phyloP scores from a whole-genome alignment of 2,888 invertebrate genomes.

The Rhagium mordax region DNA sequence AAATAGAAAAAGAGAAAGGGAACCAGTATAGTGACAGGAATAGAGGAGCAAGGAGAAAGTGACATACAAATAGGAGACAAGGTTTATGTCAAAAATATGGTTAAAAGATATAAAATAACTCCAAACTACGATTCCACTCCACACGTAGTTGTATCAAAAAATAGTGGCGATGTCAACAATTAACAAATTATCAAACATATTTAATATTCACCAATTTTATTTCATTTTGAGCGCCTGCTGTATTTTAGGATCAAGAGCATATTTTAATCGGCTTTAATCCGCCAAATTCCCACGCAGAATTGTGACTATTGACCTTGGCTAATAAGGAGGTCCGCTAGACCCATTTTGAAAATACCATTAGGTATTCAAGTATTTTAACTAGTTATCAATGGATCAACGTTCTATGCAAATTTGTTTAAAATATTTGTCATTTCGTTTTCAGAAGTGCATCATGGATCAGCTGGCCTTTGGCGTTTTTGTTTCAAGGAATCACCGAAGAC shows the following conservation, averaged over 20 bases:
- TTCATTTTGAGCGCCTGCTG: not conserved
- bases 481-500: slow-evolving; percentile 83
- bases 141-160: too few relatives aligned
- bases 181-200: too few relatives aligned
- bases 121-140: too few relatives aligned
- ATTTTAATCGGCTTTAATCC: not conserved
- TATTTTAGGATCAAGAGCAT: not conserved
- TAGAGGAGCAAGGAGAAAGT: too few relatives aligned
- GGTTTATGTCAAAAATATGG: too few relatives aligned
- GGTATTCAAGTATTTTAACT: not conserved
- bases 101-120: too few relatives aligned
- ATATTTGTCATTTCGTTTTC: slow-evolving; percentile 32
- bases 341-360: not conserved
- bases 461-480: slow-evolving; percentile 92
- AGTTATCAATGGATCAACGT: not conserved
- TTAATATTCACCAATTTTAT: not conserved
- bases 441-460: slow-evolving; percentile 92
- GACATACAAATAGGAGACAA: too few relatives aligned
- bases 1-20: too few relatives aligned
- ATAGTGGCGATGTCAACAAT: too few relatives aligned
- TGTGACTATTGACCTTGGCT: not conserved
- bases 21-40: too few relatives aligned
- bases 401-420: not conserved
- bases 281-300: not conserved
- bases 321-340: not conserved